phyloP scores from a whole-genome alignment of 2,888 invertebrate species.

The Catocala fraxini region DNA sequence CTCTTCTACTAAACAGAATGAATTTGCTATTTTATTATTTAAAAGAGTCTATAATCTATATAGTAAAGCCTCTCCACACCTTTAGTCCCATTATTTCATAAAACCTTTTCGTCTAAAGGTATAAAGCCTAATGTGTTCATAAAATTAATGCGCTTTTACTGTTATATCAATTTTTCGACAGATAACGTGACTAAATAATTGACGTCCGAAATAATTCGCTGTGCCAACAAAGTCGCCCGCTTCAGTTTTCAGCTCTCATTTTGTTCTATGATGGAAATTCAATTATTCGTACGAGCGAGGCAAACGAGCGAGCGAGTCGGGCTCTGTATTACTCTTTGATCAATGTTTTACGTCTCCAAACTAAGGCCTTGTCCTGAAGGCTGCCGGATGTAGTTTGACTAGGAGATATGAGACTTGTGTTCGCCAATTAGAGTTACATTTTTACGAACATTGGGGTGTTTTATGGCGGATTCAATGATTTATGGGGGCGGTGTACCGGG shows the following conservation, averaged over 20 bases:
- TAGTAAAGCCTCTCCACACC: not conserved
- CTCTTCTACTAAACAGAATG: too few species aligned
- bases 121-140: constrained; percentile 35
- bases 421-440: constrained; percentile 86
- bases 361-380: constrained; percentile 64
- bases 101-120: constrained; percentile 32
- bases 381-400: constrained; percentile 72
- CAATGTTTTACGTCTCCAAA: constrained; percentile 79
- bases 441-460: constrained; percentile 86
- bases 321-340: constrained; percentile 78
- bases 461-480: constrained; percentile 87
- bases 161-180: constrained; percentile 72
- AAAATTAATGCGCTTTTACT: constrained; percentile 61
- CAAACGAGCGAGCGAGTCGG: constrained; percentile 66
- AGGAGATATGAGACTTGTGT: constrained; percentile 79
- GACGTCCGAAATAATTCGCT: constrained; percentile 83
- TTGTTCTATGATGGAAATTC: constrained; percentile 86
- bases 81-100: constrained; percentile 16
- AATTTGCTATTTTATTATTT: too few species aligned
- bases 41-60: not conserved
- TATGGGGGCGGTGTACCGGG: constrained; percentile 85
- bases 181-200: constrained; percentile 82
- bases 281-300: constrained; percentile 84
- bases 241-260: constrained; percentile 86
- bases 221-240: constrained; percentile 83